phyloP scores from a whole-genome alignment of 2,113 vertebrate species.

The Glaucomys volans region DNA sequence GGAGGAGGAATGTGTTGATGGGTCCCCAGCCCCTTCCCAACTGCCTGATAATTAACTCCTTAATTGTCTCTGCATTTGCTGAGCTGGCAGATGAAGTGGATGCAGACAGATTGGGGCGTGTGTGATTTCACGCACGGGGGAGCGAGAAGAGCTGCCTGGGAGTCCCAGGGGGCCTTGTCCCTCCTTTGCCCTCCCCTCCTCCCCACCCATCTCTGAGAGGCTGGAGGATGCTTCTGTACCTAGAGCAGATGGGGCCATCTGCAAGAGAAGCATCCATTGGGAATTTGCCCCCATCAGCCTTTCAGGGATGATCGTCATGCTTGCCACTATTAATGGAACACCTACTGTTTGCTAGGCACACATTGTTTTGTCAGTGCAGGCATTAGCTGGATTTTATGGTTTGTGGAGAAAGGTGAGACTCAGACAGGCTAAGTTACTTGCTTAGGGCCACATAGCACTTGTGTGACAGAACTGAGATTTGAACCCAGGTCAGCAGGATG shows the following conservation, averaged over 20 bases:
- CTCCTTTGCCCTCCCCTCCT: neutral
- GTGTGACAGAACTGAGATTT: neutral
- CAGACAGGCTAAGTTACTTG: conserved; percentile 34
- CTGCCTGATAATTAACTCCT: conserved; percentile 84
- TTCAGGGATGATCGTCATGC: neutral
- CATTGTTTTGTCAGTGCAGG: neutral
- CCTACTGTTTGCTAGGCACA: conserved; percentile 18
- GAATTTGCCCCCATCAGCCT: conserved; percentile 63
- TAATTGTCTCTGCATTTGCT: conserved; percentile 86
- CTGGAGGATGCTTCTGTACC: conserved; percentile 60
- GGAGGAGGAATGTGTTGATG: neutral
- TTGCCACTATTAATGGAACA: conserved; percentile 11
- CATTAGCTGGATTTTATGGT: neutral
- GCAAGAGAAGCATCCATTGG: conserved; percentile 32
- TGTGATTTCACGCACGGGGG: conserved; percentile 77
- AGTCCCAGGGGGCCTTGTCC: conserved; percentile 57
- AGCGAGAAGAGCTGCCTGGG: conserved; percentile 69
- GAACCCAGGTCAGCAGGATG: neutral
- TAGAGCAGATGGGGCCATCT: conserved; percentile 75
- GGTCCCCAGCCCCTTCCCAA: conserved; percentile 68
- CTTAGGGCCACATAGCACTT: neutral
- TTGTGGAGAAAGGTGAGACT: conserved; percentile 36
- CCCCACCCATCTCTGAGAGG: neutral
- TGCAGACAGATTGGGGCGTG: conserved; percentile 78
- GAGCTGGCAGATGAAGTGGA: conserved; percentile 80